phyloP scores from a whole-genome alignment of 2,888 invertebrate species.

The Drosophila subsilvestris region DNA sequence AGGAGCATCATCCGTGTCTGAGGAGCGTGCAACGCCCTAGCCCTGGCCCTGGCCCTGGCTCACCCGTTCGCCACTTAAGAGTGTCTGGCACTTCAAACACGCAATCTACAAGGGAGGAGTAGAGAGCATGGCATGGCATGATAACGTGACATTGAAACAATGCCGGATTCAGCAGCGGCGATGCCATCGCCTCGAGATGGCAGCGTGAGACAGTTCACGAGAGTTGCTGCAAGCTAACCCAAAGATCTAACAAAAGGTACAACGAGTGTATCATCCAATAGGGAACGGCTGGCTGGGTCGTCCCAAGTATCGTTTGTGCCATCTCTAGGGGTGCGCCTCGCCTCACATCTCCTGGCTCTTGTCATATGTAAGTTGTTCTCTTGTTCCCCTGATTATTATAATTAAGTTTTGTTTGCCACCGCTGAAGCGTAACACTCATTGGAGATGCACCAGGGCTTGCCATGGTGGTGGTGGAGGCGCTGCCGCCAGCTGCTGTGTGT shows the following conservation, averaged over 20 bases:
- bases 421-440: constrained; percentile 45
- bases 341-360: constrained; percentile 12
- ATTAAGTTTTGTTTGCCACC: constrained; percentile 50
- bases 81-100: constrained; percentile 57
- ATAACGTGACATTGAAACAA: constrained; percentile 76
- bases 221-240: not conserved
- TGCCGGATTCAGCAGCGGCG: constrained; percentile 18
- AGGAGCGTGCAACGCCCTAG: constrained; percentile 31
- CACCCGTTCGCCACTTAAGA: constrained; percentile 27
- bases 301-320: not conserved
- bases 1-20: constrained; percentile 59
- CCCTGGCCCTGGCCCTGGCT: not conserved
- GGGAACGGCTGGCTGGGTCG: too few species aligned
- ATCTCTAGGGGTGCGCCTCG: constrained; percentile 3
- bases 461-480: not conserved
- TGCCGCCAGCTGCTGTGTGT: constrained; percentile 20
- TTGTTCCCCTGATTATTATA: constrained; percentile 45
- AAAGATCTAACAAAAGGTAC: too few species aligned
- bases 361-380: constrained; percentile 31
- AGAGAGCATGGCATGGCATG: constrained; percentile 13
- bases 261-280: too few species aligned
- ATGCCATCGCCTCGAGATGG: not conserved
- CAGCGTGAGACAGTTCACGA: not conserved
- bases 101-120: constrained; percentile 23
- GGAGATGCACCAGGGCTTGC: not conserved